Base-by-base conservation (phyloP, 2,888 invertebrate genomes). In the Lithophane ornitopus region DNA sequence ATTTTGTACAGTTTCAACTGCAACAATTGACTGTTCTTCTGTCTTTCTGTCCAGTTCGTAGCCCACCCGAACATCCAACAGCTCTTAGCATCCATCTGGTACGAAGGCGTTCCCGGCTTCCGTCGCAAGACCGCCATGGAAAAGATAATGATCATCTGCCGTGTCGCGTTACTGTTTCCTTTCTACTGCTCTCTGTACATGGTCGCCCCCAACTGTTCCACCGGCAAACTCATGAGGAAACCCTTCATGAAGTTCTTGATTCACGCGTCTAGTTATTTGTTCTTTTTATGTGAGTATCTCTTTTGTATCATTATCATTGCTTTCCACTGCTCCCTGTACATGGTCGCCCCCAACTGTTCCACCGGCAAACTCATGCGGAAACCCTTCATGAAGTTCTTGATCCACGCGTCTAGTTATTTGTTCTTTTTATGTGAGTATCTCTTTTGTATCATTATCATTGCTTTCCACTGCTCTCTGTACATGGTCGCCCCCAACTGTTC, bases 171-270 rank as follows among this genome's bases (percentile, higher is more conserved):
- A 2, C 95, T 99, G 46, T 99, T 99, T 93, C 99, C 99, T 0
- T 95, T 99, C 85, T 98, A 99, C 93, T 99, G 99, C 89, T 92
- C 97, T 1, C 94, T 98, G 65, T 99, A 99, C 92, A 98, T 99
- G 97, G 90, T 99, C 19, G 98, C 98, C 0, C 99, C 99, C 0
- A 98, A 98, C 90, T 98, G 98, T 68, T 95, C 97, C 8, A 97
- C 97, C 12, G 99, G 99, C 0, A 97, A 97, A 88, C 97, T 99
- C 46, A 98, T 99, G 97, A 97, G 98, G 86, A 98, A 99, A 93
- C 99, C 99, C 0, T 99, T 99, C 92, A 99, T 99, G 98, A 99
- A 99, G 95, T 99, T 99, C 93, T 97, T 99, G 90, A 98, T 99
- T 72, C 99, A 99, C 91, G 99, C 99, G 12, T 98, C 99, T 0